Conservation (phyloP, 2,888 invertebrate species). For the Diaprepes abbreviatus region DNA sequence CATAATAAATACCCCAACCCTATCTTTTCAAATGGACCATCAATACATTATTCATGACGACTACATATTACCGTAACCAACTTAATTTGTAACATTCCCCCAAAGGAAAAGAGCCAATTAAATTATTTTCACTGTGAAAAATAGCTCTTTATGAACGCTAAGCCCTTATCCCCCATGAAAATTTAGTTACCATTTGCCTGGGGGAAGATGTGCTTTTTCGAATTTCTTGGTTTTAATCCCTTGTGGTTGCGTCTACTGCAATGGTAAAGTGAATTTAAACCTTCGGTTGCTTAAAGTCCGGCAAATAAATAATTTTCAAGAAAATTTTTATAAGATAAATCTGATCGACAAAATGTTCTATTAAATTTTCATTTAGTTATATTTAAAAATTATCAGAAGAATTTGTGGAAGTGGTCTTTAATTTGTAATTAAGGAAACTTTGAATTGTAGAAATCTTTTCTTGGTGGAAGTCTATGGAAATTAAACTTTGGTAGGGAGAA, state of each 20-base stretch:
- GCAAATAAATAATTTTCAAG: too few species aligned
- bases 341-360: too few species aligned
- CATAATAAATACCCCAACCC: too few species aligned
- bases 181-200: constrained; percentile 32
- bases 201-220: constrained; percentile 27
- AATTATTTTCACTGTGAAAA: constrained; percentile 45
- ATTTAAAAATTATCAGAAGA: too few species aligned
- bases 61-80: constrained; percentile 61
- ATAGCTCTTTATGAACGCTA: constrained; percentile 42
- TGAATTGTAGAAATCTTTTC: too few species aligned
- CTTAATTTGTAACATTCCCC: constrained; percentile 62
- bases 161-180: constrained; percentile 33
- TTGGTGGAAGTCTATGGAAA: too few species aligned
- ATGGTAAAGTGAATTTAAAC: background rate
- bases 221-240: constrained; percentile 32
- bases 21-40: background rate
- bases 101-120: constrained; percentile 46
- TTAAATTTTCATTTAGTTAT: too few species aligned
- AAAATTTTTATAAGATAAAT: too few species aligned
- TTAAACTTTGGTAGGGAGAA: too few species aligned
- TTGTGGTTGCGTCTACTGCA: background rate
- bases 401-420: too few species aligned
- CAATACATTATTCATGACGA: constrained; percentile 31
- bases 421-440: too few species aligned
- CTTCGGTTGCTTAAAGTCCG: background rate